phyloP scores from a whole-genome alignment of 2,113 vertebrate species.

The Setophaga coronata region DNA sequence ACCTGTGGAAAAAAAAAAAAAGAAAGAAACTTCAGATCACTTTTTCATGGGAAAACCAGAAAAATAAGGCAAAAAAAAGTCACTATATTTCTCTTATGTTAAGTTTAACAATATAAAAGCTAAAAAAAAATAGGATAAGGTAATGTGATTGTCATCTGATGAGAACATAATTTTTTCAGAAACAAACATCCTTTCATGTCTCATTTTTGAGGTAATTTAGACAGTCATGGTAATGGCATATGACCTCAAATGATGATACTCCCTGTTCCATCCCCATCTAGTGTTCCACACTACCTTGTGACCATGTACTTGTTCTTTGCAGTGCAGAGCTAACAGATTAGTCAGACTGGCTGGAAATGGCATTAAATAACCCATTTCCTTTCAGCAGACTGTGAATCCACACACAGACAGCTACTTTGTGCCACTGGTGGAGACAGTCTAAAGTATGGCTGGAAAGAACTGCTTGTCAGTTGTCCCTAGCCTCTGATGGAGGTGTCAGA shows the following conservation, averaged over 20 bases:
- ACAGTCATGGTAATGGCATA: neutral
- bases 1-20: neutral
- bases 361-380: slow-evolving; percentile 8
- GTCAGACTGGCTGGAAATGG: neutral
- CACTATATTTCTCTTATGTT: neutral
- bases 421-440: neutral
- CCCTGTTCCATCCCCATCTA: neutral
- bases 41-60: neutral
- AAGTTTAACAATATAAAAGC: neutral
- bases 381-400: neutral
- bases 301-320: neutral
- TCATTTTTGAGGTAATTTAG: neutral
- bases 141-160: neutral
- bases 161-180: neutral
- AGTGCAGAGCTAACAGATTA: neutral
- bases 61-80: neutral
- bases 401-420: neutral
- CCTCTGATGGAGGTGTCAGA: neutral
- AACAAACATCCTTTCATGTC: neutral
- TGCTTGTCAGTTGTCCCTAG: neutral
- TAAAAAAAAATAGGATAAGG: neutral
- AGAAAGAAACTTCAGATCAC: neutral
- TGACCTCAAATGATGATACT: neutral
- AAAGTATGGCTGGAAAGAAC: neutral
- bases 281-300: neutral